Percentiles rank a stretch among this genome's conserved stretches.
phyloP scores from a whole-genome alignment of 1,140 invertebrate species.

The Pogonus chalceus region DNA sequence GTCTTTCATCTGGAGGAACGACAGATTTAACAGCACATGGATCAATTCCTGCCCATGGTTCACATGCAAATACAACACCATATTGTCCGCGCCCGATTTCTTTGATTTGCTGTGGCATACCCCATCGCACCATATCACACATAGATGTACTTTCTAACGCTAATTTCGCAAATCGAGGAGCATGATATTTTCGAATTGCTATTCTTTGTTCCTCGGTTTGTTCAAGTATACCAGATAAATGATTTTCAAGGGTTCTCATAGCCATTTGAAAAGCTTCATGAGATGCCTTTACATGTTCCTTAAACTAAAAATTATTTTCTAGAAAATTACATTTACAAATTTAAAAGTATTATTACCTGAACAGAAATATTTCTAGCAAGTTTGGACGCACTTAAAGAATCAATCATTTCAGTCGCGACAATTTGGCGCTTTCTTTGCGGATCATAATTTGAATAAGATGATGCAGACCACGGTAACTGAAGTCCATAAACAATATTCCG shows the following conservation, averaged over 20 bases:
- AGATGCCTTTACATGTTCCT: constrained; percentile 53
- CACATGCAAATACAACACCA: constrained; percentile 82
- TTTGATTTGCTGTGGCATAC: constrained; percentile 64
- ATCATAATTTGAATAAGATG: constrained; percentile 51
- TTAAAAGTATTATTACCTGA: constrained; percentile 43
- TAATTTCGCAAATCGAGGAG: constrained; percentile 71
- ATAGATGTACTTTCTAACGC: constrained; percentile 78
- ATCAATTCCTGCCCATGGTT: constrained; percentile 62
- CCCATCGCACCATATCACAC: constrained; percentile 65
- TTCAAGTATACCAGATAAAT: constrained; percentile 62
- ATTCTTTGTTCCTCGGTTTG: constrained; percentile 74
- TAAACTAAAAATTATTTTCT: constrained; percentile 37
- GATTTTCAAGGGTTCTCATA: constrained; percentile 55
- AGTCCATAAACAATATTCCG: constrained; percentile 54
- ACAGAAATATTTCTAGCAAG: constrained; percentile 67
- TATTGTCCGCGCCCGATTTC: constrained; percentile 87
- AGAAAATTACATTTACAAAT: no score
- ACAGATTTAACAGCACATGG: constrained; percentile 86
- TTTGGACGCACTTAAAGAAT: constrained; percentile 58
- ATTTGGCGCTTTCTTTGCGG: constrained; percentile 63
- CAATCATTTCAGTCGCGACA: constrained; percentile 56
- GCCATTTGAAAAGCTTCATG: constrained; percentile 60
- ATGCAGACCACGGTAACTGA: constrained; percentile 53
- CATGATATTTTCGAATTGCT: constrained; percentile 64
- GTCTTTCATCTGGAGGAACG: constrained; percentile 79